These are phyloP conservation scores for Gymnoscopelus microlampas DNA, from an alignment of 2,797 vertebrate species.

Conservation along the genomic window DNA sequence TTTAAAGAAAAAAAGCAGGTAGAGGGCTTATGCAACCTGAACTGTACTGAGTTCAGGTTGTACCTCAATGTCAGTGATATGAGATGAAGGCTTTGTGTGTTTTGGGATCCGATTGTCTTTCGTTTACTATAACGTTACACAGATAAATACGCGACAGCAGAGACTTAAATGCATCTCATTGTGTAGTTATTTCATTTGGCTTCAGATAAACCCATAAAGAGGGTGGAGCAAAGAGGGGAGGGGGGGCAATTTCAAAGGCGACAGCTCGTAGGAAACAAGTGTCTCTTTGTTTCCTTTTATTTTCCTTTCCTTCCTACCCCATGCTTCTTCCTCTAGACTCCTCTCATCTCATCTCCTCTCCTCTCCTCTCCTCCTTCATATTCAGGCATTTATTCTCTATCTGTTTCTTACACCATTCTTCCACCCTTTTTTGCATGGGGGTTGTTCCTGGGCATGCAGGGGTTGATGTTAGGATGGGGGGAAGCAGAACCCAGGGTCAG, in stretches of 20 bases:
- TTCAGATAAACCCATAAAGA: too few species aligned
- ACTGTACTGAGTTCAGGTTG: constrained; percentile 31
- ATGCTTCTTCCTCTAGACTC: neutral
- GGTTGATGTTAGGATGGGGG: neutral
- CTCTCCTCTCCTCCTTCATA: neutral
- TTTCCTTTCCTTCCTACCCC: neutral
- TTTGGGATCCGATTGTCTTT: constrained; percentile 41
- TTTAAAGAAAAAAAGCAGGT: constrained; percentile 3
- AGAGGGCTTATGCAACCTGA: constrained; percentile 52
- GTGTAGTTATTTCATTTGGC: constrained; percentile 10
- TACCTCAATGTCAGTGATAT: constrained; percentile 54
- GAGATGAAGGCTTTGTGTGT: constrained; percentile 38
- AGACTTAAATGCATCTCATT: constrained; percentile 16
- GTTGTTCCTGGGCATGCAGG: too few species aligned
- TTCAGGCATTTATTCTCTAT: neutral
- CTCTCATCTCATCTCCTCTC: constrained; percentile 1
- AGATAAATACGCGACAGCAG: constrained; percentile 21
- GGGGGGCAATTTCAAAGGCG: too few species aligned
- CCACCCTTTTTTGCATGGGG: too few species aligned
- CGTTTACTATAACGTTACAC: constrained; percentile 23
- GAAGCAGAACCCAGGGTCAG: constrained; percentile 7
- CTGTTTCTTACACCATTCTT: neutral
- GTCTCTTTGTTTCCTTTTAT: neutral
- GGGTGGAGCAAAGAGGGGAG: too few species aligned
- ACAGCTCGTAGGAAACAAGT: neutral